These are phyloP conservation scores for Oceanodroma leucorhoa DNA, from an alignment of 2,797 vertebrate genomes.

Conservation along the genomic window DNA sequence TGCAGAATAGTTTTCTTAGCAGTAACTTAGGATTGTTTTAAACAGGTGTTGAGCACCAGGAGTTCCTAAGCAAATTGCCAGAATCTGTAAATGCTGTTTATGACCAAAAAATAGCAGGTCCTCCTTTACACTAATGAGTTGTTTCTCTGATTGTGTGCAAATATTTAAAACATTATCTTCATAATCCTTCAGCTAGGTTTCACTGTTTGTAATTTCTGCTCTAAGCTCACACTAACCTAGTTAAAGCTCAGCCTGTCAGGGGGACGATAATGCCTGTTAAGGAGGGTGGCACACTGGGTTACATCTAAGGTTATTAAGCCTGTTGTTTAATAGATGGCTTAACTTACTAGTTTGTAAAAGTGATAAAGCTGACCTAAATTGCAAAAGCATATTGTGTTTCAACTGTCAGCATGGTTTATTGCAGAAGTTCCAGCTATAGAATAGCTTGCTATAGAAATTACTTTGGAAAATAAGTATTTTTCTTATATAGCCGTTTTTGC, in stretches of 20 bases:
- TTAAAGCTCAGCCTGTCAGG: conserved; percentile 13
- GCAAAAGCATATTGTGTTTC: background rate
- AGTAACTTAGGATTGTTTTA: background rate
- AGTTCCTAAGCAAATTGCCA: background rate
- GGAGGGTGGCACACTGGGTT: background rate
- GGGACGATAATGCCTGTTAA: background rate
- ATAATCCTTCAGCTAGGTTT: conserved; percentile 14
- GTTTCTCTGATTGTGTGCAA: background rate
- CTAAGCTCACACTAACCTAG: conserved; percentile 39
- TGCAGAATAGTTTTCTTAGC: background rate
- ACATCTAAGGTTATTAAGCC: background rate
- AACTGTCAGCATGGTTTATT: background rate
- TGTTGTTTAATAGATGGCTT: conserved; percentile 31
- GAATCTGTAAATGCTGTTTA: background rate
- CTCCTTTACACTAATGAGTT: background rate
- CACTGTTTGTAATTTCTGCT: background rate
- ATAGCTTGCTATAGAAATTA: background rate
- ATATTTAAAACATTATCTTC: background rate
- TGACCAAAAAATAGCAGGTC: background rate
- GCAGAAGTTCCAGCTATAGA: background rate
- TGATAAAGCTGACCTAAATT: conserved; percentile 33
- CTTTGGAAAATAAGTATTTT: background rate
- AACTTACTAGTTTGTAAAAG: conserved; percentile 2
- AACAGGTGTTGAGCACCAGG: background rate
- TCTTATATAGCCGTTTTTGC: background rate